phyloP scores from a whole-genome alignment of 2,888 invertebrate genomes.

The Cybosia mesomella region DNA sequence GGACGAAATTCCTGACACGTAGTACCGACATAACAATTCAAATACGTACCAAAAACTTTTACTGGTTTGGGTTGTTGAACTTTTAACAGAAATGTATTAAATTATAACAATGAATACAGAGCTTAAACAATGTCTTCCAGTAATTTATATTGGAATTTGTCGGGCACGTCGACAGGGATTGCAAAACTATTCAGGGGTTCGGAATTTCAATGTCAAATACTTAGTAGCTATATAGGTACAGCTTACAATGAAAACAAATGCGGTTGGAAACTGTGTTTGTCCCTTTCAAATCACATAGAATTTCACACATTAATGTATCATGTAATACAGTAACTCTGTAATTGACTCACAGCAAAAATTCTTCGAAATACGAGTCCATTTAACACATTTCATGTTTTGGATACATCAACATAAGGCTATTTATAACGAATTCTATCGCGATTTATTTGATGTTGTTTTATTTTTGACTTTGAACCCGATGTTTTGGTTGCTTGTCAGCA shows the following conservation, averaged over 20 bases:
- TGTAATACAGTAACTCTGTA: no score
- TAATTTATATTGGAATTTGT: conserved; percentile 5
- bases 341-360: no score
- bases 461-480: no score
- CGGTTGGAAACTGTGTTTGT: not conserved
- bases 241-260: not conserved
- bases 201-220: conserved; percentile 13
- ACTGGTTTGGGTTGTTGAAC: not conserved
- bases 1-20: no score
- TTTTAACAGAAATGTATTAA: not conserved
- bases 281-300: not conserved
- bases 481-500: no score
- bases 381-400: no score
- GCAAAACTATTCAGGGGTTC: conserved; percentile 44
- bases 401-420: no score
- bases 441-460: no score
- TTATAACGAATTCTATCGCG: no score
- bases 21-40: not conserved
- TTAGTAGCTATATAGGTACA: not conserved
- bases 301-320: not conserved
- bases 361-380: no score
- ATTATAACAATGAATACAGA: not conserved
- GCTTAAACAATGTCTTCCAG: not conserved
- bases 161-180: conserved; percentile 27
- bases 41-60: not conserved